These are phyloP conservation scores for Noturus placidus DNA, from an alignment of 2,113 vertebrate genomes.

Conservation along the genomic window DNA sequence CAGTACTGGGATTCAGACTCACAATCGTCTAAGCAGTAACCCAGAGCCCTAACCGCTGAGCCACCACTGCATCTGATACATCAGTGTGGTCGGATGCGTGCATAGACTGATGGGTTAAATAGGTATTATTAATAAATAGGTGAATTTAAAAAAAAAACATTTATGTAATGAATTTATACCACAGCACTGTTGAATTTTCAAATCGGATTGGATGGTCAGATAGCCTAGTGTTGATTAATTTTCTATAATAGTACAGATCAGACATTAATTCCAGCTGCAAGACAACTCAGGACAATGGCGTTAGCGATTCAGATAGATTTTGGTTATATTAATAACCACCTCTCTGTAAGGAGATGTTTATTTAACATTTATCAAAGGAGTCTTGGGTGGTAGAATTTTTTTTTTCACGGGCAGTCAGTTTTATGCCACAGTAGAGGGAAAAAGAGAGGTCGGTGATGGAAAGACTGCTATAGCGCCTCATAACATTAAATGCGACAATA, in stretches of 20 bases:
- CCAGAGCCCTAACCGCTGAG: neutral
- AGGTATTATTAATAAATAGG: conserved; percentile 1
- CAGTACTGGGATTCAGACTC: neutral
- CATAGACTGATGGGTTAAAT: neutral
- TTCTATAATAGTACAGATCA: neutral
- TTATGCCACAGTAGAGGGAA: neutral
- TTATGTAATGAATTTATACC: neutral
- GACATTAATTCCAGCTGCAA: neutral
- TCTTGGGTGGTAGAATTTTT: neutral
- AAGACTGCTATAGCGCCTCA: neutral
- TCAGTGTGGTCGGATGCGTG: neutral
- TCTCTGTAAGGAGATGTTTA: neutral
- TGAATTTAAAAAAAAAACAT: neutral
- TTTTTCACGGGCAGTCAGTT: neutral
- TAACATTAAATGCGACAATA: neutral
- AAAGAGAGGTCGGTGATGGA: neutral
- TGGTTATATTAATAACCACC: neutral
- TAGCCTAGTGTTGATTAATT: neutral
- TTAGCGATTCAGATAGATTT: neutral
- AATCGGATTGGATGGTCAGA: neutral
- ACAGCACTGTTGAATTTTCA: neutral
- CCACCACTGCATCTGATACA: neutral
- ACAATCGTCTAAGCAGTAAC: neutral
- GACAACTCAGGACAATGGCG: neutral
- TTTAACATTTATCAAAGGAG: neutral